Evolutionary conservation across 2,113 vertebrate genomes (phyloP), one percentile per base, ranked within the genome.

Genomic region (Raja brachyura): DNA sequence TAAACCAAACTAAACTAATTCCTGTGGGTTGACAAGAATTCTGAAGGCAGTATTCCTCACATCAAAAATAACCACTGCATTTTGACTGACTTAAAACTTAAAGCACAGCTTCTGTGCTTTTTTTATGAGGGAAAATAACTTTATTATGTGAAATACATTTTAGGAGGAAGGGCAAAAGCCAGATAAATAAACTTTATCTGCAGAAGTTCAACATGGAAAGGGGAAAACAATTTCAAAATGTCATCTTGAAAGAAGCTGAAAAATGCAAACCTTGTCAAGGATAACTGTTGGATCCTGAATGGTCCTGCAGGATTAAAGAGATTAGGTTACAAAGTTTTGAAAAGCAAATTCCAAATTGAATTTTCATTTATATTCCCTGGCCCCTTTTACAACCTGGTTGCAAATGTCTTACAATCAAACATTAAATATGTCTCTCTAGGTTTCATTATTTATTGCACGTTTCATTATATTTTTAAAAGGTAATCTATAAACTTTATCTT

Each of bases 281-380:
- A 93, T 54, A 76, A 93, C 94, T 88, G 66, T 93, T 74, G 94
- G 96, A 95, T 94, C 95, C 93, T 94, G 94, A 93, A 93, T 86
- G 94, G 94, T 95, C 95, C 77, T 73, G 94, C 93, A 95, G 95
- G 95, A 95, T 94, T 77, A 93, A 93, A 85, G 93, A 95, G 94
- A 95, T 96, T 94, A 95, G 94, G 94, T 95, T 95, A 94, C 95
- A 95, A 94, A 95, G 94, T 96, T 95, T 94, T 94, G 59, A 92
- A 94, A 94, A 93, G 93, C 93, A 92, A 56, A 93, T 90, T 93
- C 39, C 92, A 93, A 94, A 95, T 93, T 70, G 63, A 73, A 92
- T 54, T 92, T 73, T 73, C 18, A 74, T 92, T 73, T 33, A 73
- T 68, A 28, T 63, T 92, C 39, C 22, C 39, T 73, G 20, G 31